Conservation (phyloP, 2,797 vertebrate species). For the Avahi laniger region DNA sequence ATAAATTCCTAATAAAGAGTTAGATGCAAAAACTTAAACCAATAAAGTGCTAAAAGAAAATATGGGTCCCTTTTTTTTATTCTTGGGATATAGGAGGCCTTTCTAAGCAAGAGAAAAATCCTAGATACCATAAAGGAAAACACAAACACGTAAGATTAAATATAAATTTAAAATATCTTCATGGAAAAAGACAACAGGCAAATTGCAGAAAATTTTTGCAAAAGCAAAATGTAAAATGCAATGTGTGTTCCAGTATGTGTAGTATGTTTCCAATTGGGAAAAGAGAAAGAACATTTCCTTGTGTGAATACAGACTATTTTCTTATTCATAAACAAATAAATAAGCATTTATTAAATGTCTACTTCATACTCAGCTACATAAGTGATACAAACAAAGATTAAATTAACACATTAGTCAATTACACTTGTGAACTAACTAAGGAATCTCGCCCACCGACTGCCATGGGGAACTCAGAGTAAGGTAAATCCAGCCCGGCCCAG, state of each 20-base stretch:
- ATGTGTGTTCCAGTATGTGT: background rate
- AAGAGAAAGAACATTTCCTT: background rate
- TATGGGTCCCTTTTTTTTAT: background rate
- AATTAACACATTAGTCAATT: background rate
- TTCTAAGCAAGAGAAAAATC: conserved; percentile 4
- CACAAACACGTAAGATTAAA: background rate
- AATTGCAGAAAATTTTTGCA: background rate
- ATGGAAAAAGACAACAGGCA: conserved; percentile 12
- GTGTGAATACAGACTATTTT: background rate
- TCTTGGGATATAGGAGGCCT: background rate
- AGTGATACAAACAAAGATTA: conserved; percentile 1
- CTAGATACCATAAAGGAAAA: background rate
- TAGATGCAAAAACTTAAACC: background rate
- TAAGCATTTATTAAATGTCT: conserved; percentile 19
- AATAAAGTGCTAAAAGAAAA: conserved; percentile 14
- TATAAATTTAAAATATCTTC: conserved; percentile 19
- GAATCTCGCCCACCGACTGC: background rate
- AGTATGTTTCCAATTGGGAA: background rate
- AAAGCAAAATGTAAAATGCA: conserved; percentile 28
- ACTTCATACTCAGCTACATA: background rate
- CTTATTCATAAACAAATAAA: background rate
- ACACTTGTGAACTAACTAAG: background rate
- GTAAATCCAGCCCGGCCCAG: background rate
- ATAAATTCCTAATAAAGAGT: background rate
- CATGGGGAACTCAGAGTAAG: background rate